phyloP scores from a whole-genome alignment of 2,888 invertebrate species.

The Elgonia sp. region DNA sequence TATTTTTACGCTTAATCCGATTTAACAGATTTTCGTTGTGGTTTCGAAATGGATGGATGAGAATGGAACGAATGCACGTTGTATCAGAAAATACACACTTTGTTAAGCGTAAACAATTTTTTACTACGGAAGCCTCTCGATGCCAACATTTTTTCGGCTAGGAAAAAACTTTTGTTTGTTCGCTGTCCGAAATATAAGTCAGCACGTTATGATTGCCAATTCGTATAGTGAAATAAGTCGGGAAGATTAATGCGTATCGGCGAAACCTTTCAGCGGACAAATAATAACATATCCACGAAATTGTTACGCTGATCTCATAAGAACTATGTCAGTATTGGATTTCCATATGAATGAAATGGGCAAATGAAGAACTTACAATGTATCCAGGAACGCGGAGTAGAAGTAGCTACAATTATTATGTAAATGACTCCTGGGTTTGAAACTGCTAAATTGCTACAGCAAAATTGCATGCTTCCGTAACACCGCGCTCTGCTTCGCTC shows the following conservation, averaged over 20 bases:
- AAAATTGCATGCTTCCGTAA: conserved; percentile 73
- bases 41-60: conserved; percentile 43
- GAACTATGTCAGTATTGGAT: conserved; percentile 63
- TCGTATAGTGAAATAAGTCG: conserved; percentile 17
- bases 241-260: conserved; percentile 24
- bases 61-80: conserved; percentile 44
- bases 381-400: conserved; percentile 60
- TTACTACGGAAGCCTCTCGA: neutral
- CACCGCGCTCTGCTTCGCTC: conserved; percentile 44
- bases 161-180: no score
- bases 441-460: conserved; percentile 76
- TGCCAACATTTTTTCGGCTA: no score
- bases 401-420: conserved; percentile 76
- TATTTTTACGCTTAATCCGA: conserved; percentile 58
- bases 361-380: conserved; percentile 63
- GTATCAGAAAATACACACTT: conserved; percentile 40
- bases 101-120: conserved; percentile 47
- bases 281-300: conserved; percentile 53
- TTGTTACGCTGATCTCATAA: conserved; percentile 52
- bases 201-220: conserved; percentile 32
- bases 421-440: conserved; percentile 71
- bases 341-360: conserved; percentile 71
- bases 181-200: neutral
- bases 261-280: conserved; percentile 34
- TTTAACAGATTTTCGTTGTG: conserved; percentile 40